Conservation (phyloP, 2,888 invertebrate species). For the Euplagia quadripunctaria region DNA sequence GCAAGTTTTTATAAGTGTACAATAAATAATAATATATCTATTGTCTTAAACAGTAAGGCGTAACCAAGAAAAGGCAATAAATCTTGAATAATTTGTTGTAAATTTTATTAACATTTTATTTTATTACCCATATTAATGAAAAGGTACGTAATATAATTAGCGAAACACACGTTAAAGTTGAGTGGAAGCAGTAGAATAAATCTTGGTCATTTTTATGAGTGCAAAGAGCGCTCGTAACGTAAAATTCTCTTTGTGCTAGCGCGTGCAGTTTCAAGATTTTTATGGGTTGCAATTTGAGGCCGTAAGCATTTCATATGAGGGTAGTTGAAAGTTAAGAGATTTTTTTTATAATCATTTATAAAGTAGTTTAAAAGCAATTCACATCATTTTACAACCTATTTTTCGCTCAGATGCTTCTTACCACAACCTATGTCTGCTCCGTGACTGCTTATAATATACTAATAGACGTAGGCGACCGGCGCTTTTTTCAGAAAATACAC, state of each 20-base stretch:
- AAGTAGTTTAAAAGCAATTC: neutral
- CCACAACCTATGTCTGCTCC: too few relatives aligned
- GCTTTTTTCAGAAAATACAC: too few relatives aligned
- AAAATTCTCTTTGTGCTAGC: slow-evolving; percentile 34
- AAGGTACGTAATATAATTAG: slow-evolving; percentile 5
- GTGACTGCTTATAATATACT: too few relatives aligned
- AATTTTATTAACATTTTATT: neutral
- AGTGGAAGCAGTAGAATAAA: slow-evolving; percentile 28
- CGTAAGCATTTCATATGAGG: slow-evolving; percentile 11
- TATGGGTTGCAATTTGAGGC: slow-evolving; percentile 18
- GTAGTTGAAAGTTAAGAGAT: neutral
- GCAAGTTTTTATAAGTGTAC: too few relatives aligned
- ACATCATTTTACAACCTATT: neutral
- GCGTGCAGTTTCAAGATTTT: slow-evolving; percentile 31
- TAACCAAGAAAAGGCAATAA: neutral
- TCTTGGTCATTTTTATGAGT: slow-evolving; percentile 37
- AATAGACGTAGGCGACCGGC: too few relatives aligned
- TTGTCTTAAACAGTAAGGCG: neutral
- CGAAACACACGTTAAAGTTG: neutral
- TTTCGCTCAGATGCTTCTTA: too few relatives aligned
- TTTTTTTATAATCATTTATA: neutral
- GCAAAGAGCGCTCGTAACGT: slow-evolving; percentile 31
- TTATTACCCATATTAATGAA: neutral
- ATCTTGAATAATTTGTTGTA: neutral
- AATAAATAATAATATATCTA: neutral